These are phyloP conservation scores for Anguilla pacifica DNA, from an alignment of 2,797 vertebrate genomes.

Conservation along the genomic window DNA sequence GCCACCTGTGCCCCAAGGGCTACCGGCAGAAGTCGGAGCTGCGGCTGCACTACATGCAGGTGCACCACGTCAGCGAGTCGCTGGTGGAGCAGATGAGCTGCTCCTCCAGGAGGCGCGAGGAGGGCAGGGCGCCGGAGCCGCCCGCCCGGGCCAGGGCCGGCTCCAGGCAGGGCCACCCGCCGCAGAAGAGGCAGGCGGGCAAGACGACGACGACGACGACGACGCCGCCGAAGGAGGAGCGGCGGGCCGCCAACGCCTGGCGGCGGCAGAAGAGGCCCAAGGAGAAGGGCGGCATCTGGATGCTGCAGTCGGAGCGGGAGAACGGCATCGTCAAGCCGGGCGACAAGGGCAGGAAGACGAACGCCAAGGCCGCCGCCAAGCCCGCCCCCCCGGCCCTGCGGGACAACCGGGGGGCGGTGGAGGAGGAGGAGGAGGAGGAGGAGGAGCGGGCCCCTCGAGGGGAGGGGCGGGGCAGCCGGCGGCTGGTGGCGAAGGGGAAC, in stretches of 20 bases:
- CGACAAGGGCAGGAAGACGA: constrained; percentile 61
- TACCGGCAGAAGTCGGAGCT: constrained; percentile 88
- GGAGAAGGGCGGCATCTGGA: constrained; percentile 31
- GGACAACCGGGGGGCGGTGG: constrained; percentile 64
- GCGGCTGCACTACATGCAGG: constrained; percentile 83
- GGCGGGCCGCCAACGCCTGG: constrained; percentile 13
- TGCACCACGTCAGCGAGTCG: constrained; percentile 78
- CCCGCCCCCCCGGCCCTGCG: constrained; percentile 58
- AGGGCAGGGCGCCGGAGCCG: constrained; percentile 56
- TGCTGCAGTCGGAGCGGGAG: constrained; percentile 37
- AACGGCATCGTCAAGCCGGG: constrained; percentile 48
- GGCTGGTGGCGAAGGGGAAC: constrained; percentile 87
- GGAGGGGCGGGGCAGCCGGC: constrained; percentile 83
- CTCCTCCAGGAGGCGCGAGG: constrained; percentile 61
- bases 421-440: constrained; percentile 71
- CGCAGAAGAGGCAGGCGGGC: constrained; percentile 24
- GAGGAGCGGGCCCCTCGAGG: constrained; percentile 69
- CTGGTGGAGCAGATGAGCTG: constrained; percentile 73
- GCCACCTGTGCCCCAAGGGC: constrained; percentile 89
- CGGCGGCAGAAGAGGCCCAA: constrained; percentile 51
- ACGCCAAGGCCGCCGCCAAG: constrained; percentile 64
- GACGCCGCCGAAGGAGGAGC: constrained; percentile 49
- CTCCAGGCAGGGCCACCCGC: constrained; percentile 33
- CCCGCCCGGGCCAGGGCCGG: constrained; percentile 24
- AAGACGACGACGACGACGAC: too few relatives aligned